Percentiles rank a stretch among this genome's conserved stretches.
Conservation (phyloP, 2,113 vertebrate genomes). For the Sylvilagus bachmani region DNA sequence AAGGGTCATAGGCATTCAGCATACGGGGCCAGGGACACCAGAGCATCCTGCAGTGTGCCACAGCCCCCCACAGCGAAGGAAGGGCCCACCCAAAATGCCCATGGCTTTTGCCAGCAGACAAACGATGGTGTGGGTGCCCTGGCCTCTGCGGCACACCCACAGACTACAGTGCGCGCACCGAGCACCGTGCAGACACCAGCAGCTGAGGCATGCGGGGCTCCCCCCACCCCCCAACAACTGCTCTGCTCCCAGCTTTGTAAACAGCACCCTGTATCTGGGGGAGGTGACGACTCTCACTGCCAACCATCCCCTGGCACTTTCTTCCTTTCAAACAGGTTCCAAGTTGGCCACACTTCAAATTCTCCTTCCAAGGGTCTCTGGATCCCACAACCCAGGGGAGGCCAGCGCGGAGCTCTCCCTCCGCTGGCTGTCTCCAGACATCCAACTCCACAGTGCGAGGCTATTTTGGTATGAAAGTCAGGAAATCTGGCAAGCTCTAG, state of each 20-base stretch:
- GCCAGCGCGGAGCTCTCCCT: background rate
- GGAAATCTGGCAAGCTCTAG: conserved; percentile 69
- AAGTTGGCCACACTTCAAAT: conserved; percentile 51
- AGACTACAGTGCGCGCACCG: background rate
- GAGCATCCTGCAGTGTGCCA: background rate
- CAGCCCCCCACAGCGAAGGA: background rate
- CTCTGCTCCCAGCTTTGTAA: background rate
- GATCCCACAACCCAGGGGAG: background rate
- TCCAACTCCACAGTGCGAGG: conserved; percentile 54
- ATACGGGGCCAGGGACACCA: background rate
- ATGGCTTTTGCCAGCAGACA: background rate
- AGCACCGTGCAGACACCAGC: too few species aligned
- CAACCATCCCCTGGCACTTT: conserved; percentile 11
- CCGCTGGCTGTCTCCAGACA: background rate
- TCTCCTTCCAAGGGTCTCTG: background rate
- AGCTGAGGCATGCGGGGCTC: background rate
- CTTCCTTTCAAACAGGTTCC: conserved; percentile 57
- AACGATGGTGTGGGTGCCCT: background rate
- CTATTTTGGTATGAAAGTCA: conserved; percentile 65
- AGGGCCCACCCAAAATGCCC: background rate
- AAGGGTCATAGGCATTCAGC: background rate
- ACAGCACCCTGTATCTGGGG: conserved; percentile 2
- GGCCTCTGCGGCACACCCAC: background rate
- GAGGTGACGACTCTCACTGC: conserved; percentile 9
- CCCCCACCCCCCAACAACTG: background rate